A percentile compares a stretch with the other conserved stretches of the same genome.
Evolutionary conservation across 2,797 vertebrate genomes (phyloP).

Genomic region (Erethizon dorsatum): DNA sequence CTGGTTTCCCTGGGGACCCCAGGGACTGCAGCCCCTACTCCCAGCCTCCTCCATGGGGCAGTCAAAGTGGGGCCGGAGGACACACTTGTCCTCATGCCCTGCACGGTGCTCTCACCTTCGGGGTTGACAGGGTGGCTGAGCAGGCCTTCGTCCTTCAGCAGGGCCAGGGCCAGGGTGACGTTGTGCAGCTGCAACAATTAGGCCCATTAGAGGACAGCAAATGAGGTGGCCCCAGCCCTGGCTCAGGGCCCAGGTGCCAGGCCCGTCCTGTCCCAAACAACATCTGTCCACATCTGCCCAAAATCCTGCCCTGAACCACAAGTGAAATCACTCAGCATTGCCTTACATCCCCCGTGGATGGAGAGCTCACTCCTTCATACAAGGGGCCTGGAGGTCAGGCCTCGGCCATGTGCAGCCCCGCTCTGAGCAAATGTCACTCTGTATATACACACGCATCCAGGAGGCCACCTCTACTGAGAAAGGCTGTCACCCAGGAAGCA

Average conservation of each 20-base stretch:
- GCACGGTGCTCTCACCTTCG: conserved; percentile 90
- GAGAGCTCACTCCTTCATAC: background rate
- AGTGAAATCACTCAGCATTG: no score
- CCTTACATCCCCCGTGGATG: accelerated
- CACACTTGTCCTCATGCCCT: accelerated
- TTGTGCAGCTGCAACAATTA: conserved; percentile 93
- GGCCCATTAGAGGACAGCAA: background rate
- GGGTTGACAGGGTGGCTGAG: conserved; percentile 90
- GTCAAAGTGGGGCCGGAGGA: background rate
- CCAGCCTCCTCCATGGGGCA: accelerated
- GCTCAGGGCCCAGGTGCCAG: background rate
- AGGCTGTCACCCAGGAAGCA: background rate
- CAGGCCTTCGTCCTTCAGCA: conserved; percentile 91
- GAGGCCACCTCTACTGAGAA: background rate
- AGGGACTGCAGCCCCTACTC: background rate
- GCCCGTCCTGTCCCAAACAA: background rate
- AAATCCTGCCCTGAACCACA: background rate
- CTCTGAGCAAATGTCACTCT: background rate
- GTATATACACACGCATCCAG: background rate
- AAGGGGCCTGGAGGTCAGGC: background rate
- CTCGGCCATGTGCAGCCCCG: background rate
- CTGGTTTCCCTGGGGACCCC: background rate
- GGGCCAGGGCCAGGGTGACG: conserved; percentile 93
- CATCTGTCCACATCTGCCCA: accelerated
- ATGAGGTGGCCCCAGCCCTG: background rate